Evolutionary conservation across 2,113 vertebrate genomes (phyloP).

Genomic region (Clarias magur): DNA sequence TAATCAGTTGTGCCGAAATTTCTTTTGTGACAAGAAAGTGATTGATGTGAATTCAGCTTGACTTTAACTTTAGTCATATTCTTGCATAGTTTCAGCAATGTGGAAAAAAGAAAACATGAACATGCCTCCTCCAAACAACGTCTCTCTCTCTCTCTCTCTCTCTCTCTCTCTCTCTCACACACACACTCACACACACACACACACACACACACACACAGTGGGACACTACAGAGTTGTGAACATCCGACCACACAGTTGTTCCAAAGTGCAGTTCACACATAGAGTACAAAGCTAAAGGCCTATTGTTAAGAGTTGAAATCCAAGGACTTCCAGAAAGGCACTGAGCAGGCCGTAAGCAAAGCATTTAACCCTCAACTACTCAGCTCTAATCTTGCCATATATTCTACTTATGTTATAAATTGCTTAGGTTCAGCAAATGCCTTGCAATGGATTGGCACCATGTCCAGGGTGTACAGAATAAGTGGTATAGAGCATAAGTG

Average conservation of each 20-base stretch:
- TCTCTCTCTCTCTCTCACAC: too few species aligned
- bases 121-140: background rate
- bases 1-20: background rate
- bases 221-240: background rate
- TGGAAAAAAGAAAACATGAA: background rate
- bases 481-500: too few species aligned
- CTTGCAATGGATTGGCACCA: too few species aligned
- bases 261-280: background rate
- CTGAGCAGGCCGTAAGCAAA: background rate
- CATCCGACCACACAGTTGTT: background rate
- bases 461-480: too few species aligned
- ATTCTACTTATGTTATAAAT: background rate
- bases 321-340: background rate
- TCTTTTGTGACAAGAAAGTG: background rate
- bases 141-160: too few species aligned
- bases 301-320: background rate
- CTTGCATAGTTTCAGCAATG: background rate
- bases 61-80: background rate
- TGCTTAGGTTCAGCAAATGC: background rate
- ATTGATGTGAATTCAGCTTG: background rate
- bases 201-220: background rate
- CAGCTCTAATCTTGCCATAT: background rate
- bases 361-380: background rate
- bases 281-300: background rate
- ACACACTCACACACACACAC: too few species aligned